Conservation (phyloP, 2,888 invertebrate species). For the Synanthedon tipuliformis region DNA sequence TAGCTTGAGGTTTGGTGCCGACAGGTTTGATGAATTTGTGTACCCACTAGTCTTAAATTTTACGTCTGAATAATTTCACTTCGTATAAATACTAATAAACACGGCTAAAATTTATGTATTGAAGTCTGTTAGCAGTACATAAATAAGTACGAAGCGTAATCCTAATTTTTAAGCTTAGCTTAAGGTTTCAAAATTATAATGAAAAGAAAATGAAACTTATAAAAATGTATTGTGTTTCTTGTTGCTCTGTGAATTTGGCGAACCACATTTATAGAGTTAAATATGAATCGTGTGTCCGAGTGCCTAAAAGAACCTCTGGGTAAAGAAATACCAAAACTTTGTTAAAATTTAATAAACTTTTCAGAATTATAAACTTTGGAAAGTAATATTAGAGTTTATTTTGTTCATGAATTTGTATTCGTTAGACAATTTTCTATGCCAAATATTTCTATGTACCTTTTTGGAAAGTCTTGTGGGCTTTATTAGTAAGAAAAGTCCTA, state of each 20-base stretch:
- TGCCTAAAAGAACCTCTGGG: constrained; percentile 64
- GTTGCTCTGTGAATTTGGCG: constrained; percentile 27
- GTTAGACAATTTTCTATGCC: constrained; percentile 46
- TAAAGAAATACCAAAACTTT: constrained; percentile 29
- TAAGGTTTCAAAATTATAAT: too few species aligned
- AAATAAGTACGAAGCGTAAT: too few species aligned
- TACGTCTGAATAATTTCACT: constrained; percentile 1
- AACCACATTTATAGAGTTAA: constrained; percentile 20
- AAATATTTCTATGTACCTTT: constrained; percentile 56
- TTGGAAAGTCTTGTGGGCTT: constrained; percentile 13
- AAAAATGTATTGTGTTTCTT: too few species aligned
- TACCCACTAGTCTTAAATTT: constrained; percentile 41
- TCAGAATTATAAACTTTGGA: constrained; percentile 45
- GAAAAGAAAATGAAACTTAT: too few species aligned
- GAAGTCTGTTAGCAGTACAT: too few species aligned
- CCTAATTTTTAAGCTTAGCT: too few species aligned
- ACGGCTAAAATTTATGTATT: too few species aligned
- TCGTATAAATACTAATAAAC: background rate
- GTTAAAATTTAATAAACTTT: constrained; percentile 37
- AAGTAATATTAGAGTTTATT: constrained; percentile 35
- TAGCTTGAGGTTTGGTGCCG: constrained; percentile 36
- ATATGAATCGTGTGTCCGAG: constrained; percentile 19
- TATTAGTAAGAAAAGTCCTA: too few species aligned
- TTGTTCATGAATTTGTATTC: constrained; percentile 30
- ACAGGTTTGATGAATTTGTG: constrained; percentile 12